Base-by-base conservation (phyloP, 2,797 vertebrate species). In the Amazona finschi region DNA sequence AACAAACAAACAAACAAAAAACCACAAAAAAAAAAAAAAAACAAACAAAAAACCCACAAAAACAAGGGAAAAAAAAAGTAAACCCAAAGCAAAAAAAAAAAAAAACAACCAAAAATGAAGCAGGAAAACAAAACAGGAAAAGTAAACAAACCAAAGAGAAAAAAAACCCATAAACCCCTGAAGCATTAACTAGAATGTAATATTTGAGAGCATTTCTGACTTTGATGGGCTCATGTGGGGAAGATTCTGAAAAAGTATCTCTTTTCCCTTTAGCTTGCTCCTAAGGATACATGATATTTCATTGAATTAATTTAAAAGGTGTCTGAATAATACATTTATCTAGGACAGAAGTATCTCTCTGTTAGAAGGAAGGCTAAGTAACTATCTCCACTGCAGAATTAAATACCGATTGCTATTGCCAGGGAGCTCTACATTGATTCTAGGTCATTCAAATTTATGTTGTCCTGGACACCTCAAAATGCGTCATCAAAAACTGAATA, bases 301-400 rank as follows among this genome's bases (percentile, higher is more conserved):
- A 89, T 1, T 78, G 69, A 81, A 90, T 76, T 90, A 78, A 83
- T 70, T 87, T 67, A 83, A 85, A 33, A 90, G 25, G 5, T 15
- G 74, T 30, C 80, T 90, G 79, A 94, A 89, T 82, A 85, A 96
- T 83, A 81, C 14, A 62, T 75, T 93, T 83, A 60, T 69, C 61
- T 77, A 18, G 64, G 67, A 62, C 38, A 94, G 67, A 85, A 95
- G 87, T 89, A 90, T 13, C 38, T 89, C 67, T 72, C 0, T 93
- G 53, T 53, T 67, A 87, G 64, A 89, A 77, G 11, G 61, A 50
- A 93, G 62, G 77, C 69, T 85, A 89, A 90, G 72, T 87, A 92
- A 72, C 62, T 83, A 75, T 20, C 66, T 83, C 52, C 44, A 57
- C 18, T 72, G 62, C 39, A 91, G 69, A 76, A 88, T 91, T 93